Evolutionary conservation across 2,797 vertebrate species (phyloP), one percentile per base, ranked within the genome.

Genomic region (Clarias fuscus): DNA sequence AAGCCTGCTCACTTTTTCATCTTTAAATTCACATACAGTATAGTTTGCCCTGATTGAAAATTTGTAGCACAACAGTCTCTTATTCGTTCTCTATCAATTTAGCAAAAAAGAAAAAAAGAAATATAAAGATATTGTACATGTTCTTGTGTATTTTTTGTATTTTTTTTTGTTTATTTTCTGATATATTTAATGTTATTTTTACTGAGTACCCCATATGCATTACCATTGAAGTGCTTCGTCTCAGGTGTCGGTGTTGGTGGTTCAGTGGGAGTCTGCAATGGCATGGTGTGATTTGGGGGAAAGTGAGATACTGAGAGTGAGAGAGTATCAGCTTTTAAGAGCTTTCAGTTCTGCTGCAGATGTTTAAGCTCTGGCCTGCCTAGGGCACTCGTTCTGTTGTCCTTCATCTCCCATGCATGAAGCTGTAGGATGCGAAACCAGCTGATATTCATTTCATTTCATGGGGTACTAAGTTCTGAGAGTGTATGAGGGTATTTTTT

Each of bases 391-490:
- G 3, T 82, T 82, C 40, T 70, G 81, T 70, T 83, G 82, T 83
- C 68, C 67, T 72, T 71, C 68, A 72, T 61, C 82, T 68, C 67
- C 53, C 67, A 72, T 83, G 82, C 82, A 83, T 27, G 65, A 56
- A 82, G 40, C 30, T 83, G 82, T 83, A 72, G 68, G 68, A 83
- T 72, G 68, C 68, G 4, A 83, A 59, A 83, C 82, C 82, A 83
- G 68, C 72, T 83, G 61, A n/a, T 72, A 83, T 83, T 72, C 53
- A 72, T 83, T 65, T 82, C 14, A 65, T 82, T 83, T 72, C 82
- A 72, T 83, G 82, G 67, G 48, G 13, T 72, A 72, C 82, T 40
- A 71, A 72, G 30, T 72, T 83, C 82, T 72, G 82, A 61, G 82
- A 83, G 30, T 72, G 56, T 24, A 72, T 15, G 30, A 58, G 48